Evolutionary conservation across 1,140 invertebrate genomes (phyloP).

Genomic region (Cydia pomonella): DNA sequence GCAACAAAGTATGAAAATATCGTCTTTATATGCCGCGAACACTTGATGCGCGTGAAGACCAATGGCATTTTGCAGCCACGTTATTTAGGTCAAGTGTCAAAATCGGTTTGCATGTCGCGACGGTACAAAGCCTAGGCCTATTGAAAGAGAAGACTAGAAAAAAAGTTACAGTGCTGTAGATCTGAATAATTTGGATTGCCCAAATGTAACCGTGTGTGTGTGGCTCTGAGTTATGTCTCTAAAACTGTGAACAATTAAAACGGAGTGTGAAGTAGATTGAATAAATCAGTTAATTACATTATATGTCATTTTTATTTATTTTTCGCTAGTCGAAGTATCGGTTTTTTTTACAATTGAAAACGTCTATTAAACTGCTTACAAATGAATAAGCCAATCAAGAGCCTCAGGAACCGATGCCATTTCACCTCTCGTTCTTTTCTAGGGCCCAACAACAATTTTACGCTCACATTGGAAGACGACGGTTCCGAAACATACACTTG

Average conservation of each 20-base stretch:
- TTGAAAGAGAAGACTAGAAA: too few species aligned
- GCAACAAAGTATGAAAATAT: too few species aligned
- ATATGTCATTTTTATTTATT: not conserved
- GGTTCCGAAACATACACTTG: conserved; percentile 42
- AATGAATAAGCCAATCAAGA: not conserved
- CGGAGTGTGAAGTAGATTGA: too few species aligned
- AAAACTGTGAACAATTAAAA: too few species aligned
- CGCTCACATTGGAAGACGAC: conserved; percentile 34
- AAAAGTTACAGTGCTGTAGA: too few species aligned
- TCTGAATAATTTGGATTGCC: too few species aligned
- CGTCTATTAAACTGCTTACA: too few species aligned
- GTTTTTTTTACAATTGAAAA: too few species aligned
- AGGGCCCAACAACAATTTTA: conserved; percentile 35
- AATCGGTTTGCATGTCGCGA: too few species aligned
- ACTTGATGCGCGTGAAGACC: not conserved
- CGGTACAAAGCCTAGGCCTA: not conserved
- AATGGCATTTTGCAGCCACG: not conserved
- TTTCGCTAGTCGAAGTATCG: not conserved
- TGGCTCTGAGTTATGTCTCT: too few species aligned
- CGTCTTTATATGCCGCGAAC: not conserved
- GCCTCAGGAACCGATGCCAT: not conserved
- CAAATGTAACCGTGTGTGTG: too few species aligned
- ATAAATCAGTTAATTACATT: too few species aligned
- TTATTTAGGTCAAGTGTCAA: not conserved
- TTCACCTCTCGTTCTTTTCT: conserved; percentile 20